Base-by-base conservation (phyloP, 2,113 vertebrate species). In the Gnathonemus longibarbis region DNA sequence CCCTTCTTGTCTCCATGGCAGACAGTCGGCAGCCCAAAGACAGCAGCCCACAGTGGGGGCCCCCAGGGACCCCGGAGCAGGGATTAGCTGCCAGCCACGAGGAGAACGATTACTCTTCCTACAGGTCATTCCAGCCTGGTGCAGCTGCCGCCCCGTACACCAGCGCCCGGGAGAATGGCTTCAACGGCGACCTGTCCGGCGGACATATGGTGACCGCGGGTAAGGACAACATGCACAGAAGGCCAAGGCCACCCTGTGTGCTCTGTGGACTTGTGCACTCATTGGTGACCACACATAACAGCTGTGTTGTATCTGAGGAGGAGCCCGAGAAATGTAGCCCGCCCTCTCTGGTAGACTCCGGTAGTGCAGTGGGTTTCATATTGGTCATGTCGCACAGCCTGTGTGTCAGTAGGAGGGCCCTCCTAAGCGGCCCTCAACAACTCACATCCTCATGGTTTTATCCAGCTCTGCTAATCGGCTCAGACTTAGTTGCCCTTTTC, bases 1-100 rank as follows among this genome's bases (percentile, higher is more conserved):
- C 85, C 92, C 91, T 89, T 92, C 90, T 91, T 90, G 90, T 92
- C 92, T 93, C 92, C 93, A 99, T 99, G 98, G 97, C 98, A 13
- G 98, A 99, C 92, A 96, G 97, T 93, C 97, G 96, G 94, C 97
- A 98, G 92, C 97, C 98, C 0, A 98, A 99, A 93, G 96, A 97
- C 49, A 96, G 97, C 92, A 91, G 95, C 77, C 96, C 97, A 0
- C 97, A 98, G 94, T 99, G 98, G 98, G 96, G 97, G 91, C 96
- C 96, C 84, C 95, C 97, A n/a, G 94, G 96, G 89, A 96, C 96
- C 46, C 96, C 98, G 93, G 97, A 98, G 45, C 96, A 97, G 91
- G 93, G 95, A 0, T 90, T 95, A 0, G 89, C 96, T 0, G 94
- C 96, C 92, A 96, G 95, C 94, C 96, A 96, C 90, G 98, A 96